Percentiles rank a stretch among this genome's conserved stretches.
Conservation (phyloP, 1,140 invertebrate genomes). For the Aphelenchoides fujianensis region DNA sequence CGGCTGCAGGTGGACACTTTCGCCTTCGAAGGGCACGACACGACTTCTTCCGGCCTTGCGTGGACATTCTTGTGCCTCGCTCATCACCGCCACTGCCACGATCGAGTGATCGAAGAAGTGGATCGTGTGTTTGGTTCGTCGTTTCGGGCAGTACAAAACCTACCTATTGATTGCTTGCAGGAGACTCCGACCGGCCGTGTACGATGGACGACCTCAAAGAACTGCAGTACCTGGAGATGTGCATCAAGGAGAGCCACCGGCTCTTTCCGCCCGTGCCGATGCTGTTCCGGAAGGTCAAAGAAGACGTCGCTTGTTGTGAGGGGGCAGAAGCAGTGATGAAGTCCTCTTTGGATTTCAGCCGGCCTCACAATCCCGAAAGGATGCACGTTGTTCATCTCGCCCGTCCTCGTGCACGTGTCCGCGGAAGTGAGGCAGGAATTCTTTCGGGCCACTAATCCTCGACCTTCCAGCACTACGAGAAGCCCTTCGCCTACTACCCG, state of each 20-base stretch:
- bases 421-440: constrained; percentile 69
- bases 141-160: background rate
- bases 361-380: constrained; percentile 56
- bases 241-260: constrained; percentile 73
- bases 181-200: constrained; percentile 59
- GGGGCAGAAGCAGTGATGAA: constrained; percentile 36
- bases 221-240: constrained; percentile 72
- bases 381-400: constrained; percentile 69
- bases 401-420: constrained; percentile 74
- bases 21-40: constrained; percentile 93
- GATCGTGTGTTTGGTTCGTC: constrained; percentile 33
- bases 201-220: constrained; percentile 67
- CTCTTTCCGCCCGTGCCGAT: constrained; percentile 76
- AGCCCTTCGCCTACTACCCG: background rate
- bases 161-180: constrained; percentile 22
- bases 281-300: constrained; percentile 58
- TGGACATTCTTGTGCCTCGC: constrained; percentile 66
- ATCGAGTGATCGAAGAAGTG: constrained; percentile 76
- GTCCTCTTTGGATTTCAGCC: background rate
- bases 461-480: background rate
- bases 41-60: constrained; percentile 79
- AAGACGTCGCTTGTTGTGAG: constrained; percentile 64
- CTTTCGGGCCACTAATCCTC: constrained; percentile 74
- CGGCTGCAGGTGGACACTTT: constrained; percentile 77
- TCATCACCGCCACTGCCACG: constrained; percentile 67